Percentiles rank a stretch among this genome's conserved stretches.
phyloP scores from a whole-genome alignment of 2,797 vertebrate species.

The Mormyrus hasselquistii region DNA sequence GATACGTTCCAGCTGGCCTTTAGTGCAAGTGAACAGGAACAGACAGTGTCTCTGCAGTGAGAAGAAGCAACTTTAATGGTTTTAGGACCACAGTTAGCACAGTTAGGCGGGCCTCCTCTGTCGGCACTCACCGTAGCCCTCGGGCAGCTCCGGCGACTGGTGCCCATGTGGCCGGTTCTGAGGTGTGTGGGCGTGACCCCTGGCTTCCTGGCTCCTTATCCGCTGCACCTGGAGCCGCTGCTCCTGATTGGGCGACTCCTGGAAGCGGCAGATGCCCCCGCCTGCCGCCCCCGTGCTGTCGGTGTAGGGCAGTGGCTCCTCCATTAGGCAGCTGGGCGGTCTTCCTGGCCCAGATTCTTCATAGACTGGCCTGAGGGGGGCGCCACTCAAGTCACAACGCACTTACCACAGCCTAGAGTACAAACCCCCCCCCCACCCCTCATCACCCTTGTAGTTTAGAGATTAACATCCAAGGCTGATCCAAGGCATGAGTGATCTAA shows the following conservation, averaged over 20 bases:
- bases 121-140: slow-evolving; percentile 71
- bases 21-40: background rate
- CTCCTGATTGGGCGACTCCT: slow-evolving; percentile 84
- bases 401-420: background rate
- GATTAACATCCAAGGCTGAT: background rate
- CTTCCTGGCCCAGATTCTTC: slow-evolving; percentile 76
- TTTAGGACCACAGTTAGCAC: background rate
- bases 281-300: slow-evolving; percentile 85
- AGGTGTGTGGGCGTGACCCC: slow-evolving; percentile 80
- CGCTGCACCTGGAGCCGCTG: slow-evolving; percentile 80
- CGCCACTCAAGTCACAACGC: background rate
- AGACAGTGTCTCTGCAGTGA: background rate
- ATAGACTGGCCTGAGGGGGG: slow-evolving; percentile 65
- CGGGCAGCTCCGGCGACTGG: slow-evolving; percentile 90
- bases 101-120: background rate
- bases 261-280: slow-evolving; percentile 77
- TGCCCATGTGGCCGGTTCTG: slow-evolving; percentile 88
- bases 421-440: background rate
- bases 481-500: background rate
- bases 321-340: slow-evolving; percentile 85
- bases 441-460: background rate
- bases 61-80: background rate
- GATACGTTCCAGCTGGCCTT: background rate
- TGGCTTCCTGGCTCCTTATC: slow-evolving; percentile 76
- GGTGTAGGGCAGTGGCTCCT: slow-evolving; percentile 87